Evolutionary conservation across 2,797 vertebrate genomes (phyloP).

Genomic region (Acanthornis magna): DNA sequence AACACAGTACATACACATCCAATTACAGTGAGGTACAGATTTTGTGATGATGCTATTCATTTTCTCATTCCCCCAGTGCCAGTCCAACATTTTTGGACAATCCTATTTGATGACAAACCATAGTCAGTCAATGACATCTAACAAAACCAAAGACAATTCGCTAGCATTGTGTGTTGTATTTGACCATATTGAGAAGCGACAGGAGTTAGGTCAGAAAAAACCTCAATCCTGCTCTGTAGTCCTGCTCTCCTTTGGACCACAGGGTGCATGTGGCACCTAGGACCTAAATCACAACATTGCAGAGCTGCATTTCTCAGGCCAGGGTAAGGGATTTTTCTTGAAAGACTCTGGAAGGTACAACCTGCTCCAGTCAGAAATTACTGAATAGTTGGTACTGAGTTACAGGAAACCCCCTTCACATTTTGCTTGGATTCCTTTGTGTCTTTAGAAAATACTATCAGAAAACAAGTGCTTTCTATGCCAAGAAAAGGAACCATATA

Average conservation of each 20-base stretch:
- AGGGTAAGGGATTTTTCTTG: not conserved
- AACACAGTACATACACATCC: not conserved
- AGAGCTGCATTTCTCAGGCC: not conserved
- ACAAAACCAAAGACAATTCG: not conserved
- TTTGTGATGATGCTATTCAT: not conserved
- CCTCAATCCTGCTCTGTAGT: not conserved
- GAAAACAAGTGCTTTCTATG: not conserved
- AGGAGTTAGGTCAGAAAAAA: not conserved
- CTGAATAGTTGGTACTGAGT: not conserved
- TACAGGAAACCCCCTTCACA: not conserved
- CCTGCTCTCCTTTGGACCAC: not conserved
- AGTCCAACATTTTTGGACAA: not conserved
- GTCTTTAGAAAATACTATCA: not conserved
- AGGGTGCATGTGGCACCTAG: not conserved
- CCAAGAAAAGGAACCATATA: not conserved
- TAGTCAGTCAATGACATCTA: not conserved
- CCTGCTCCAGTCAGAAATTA: not conserved
- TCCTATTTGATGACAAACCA: not conserved
- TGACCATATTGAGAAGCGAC: not conserved
- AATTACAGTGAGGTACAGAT: not conserved
- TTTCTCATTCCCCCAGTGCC: not conserved
- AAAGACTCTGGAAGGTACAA: not conserved
- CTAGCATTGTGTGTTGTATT: not conserved
- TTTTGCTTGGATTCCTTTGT: not conserved
- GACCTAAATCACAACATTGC: not conserved